Evolutionary conservation across 2,888 invertebrate genomes (phyloP), one percentile per base, ranked within the genome.

Genomic region (Diadromus collaris): DNA sequence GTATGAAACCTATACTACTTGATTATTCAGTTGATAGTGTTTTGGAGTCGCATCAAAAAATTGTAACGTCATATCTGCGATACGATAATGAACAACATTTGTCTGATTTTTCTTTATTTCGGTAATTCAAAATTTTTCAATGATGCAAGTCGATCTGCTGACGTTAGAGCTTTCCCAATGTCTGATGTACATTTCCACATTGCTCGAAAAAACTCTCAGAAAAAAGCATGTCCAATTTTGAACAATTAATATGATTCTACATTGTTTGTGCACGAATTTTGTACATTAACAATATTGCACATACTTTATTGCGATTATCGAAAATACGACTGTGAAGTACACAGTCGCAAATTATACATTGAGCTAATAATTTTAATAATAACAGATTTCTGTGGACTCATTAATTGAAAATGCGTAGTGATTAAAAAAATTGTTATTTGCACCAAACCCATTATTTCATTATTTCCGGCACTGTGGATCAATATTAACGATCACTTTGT

Each of bases 11-110:
- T 81, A 76, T 81, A 78, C 84, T 85, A 84, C 85, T 86, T 85
- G 83, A 81, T 85, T 79, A 83, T 87, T 87, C 86, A 86, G 84
- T 88, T 86, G 65, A 13, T 69, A 32, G 19, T 60, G 19, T 48
- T 60, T 67, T 51, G 7, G 9, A 32, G 16, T 67, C 29, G 13
- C 27, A 48, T 32, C n/a, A 16, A 70, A 38, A 51, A 21, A 51
- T 51, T 4, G 24, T 4, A 24, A 24, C 10, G 5, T 24, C 5
- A 21, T 24, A 51, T 51, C 46, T 21, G 29, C 19, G 19, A 44
- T 60, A 41, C 56, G 44, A 69, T 58, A 58, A 44, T 24, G 10
- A 24, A 13, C 24, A 24, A 51, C 10, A 51, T 7, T 24, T 24
- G 10, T 21, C 21, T 24, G 24, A 13, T 2, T 16, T 58, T 6